A percentile compares a stretch with the other conserved stretches of the same genome.
Evolutionary conservation across 2,797 vertebrate species (phyloP).

Genomic region (Clarias platycephalus): DNA sequence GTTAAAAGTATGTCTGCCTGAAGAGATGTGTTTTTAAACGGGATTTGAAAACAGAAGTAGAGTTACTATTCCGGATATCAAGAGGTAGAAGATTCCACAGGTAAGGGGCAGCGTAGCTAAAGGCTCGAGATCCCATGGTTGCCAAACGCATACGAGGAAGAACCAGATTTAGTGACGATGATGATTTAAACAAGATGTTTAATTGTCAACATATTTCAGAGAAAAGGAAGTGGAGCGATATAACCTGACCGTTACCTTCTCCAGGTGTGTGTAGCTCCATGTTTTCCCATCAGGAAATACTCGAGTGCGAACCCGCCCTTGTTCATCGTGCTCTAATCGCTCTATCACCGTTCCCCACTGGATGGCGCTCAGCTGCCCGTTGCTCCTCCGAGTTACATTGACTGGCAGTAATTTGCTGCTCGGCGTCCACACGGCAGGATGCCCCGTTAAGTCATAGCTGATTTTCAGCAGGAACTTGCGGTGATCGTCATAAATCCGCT

Average conservation of each 20-base stretch:
- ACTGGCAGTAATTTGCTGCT: conserved; percentile 97
- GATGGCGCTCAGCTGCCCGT: conserved; percentile 90
- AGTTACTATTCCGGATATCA: no score
- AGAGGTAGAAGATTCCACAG: no score
- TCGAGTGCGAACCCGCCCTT: conserved; percentile 89
- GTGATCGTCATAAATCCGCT: conserved; percentile 99
- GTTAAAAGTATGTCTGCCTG: no score
- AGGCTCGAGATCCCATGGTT: no score
- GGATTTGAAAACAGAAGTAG: no score
- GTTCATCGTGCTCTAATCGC: conserved; percentile 88
- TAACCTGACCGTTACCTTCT: conserved; percentile 80
- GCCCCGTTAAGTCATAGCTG: conserved; percentile 90
- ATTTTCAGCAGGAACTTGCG: conserved; percentile 97
- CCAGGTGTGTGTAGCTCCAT: conserved; percentile 97
- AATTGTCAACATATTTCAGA: neutral
- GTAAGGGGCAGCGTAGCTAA: no score
- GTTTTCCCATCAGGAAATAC: conserved; percentile 98
- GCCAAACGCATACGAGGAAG: no score
- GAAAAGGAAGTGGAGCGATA: neutral
- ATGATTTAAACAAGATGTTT: neutral
- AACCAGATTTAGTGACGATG: no score
- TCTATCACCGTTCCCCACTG: conserved; percentile 92
- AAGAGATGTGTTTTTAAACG: no score
- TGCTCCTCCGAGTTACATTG: conserved; percentile 91
- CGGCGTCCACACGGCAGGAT: conserved; percentile 96